phyloP scores from a whole-genome alignment of 64 coral and sea anemone genomes.

The Montipora foliosa region DNA sequence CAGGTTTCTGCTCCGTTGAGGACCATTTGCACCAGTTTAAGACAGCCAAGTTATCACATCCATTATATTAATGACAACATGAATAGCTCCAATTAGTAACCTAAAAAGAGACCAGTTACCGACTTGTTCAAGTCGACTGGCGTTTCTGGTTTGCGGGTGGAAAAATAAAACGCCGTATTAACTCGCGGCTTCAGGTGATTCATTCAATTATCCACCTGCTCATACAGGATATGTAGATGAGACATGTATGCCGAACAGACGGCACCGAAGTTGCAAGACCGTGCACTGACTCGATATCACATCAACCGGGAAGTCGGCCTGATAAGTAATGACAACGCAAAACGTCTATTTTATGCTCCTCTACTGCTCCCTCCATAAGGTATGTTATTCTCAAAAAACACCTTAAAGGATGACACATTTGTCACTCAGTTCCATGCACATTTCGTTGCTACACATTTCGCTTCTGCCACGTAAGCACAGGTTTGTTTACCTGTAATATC shows the following conservation, averaged over 20 bases:
- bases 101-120: not conserved
- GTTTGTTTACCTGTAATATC: too few species aligned
- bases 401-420: too few species aligned
- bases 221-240: not conserved
- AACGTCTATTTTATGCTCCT: not conserved
- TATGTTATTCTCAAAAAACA: not conserved
- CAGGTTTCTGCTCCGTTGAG: too few species aligned
- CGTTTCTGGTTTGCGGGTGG: constrained; percentile 25
- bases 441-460: too few species aligned
- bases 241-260: too few species aligned
- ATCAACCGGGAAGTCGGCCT: not conserved
- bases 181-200: not conserved
- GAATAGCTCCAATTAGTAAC: not conserved
- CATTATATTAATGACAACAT: not conserved
- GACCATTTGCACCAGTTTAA: too few species aligned
- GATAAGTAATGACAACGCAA: not conserved
- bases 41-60: not conserved
- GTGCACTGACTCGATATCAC: too few species aligned
- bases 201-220: too few species aligned
- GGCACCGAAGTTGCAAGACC: too few species aligned
- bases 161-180: constrained; percentile 11
- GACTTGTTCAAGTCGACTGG: not conserved
- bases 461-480: too few species aligned
- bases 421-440: too few species aligned
- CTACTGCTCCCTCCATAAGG: not conserved